Evolutionary conservation across 2,113 vertebrate species (phyloP), one percentile per base, ranked within the genome.

Genomic region (Conger conger): DNA sequence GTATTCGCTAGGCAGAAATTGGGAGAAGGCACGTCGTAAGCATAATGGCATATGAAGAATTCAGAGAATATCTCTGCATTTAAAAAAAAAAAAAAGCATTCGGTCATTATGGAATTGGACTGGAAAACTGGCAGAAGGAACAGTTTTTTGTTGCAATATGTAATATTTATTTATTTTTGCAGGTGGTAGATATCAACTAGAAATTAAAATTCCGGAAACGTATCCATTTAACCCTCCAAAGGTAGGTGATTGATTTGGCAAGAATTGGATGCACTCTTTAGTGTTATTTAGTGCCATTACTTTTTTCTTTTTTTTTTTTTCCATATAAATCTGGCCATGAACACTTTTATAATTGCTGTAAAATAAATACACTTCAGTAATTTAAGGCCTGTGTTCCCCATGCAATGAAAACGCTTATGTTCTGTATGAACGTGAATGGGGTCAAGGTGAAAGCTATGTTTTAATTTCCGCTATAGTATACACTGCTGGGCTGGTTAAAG

Each of bases 131-230:
- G 20, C 60, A 68, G 2, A 20, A 57, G 54, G 13, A 0, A 63
- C 23, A n/a, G n/a, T 45, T 36, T 4, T 30, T 38, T 73, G 0
- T 30, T 8, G n/a, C 2, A 0, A 15, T 35, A 36, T 40, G 77
- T 1, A 73, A 0, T 23, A 77, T 20, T 87, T 33, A 60, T 0
- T 79, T 83, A 40, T 81, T 90, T 89, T 81, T 92, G 85, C 91
- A 99, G 98, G 98, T 91, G 98, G 98, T 91, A 96, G 97, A 91
- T 99, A 96, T 92, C 97, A 99, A 79, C 94, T 99, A 93, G 98
- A 99, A 95, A 99, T 99, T 89, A 99, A 99, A 97, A 99, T 99
- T 89, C 98, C 98, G 91, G 98, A 99, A 96, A 99, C 98, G 16
- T 99, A 99, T 94, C 98, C 98, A 0, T 99, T 99, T 93, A 99